Base-by-base conservation (phyloP, 1,140 invertebrate genomes). In the Drosophila varians region DNA sequence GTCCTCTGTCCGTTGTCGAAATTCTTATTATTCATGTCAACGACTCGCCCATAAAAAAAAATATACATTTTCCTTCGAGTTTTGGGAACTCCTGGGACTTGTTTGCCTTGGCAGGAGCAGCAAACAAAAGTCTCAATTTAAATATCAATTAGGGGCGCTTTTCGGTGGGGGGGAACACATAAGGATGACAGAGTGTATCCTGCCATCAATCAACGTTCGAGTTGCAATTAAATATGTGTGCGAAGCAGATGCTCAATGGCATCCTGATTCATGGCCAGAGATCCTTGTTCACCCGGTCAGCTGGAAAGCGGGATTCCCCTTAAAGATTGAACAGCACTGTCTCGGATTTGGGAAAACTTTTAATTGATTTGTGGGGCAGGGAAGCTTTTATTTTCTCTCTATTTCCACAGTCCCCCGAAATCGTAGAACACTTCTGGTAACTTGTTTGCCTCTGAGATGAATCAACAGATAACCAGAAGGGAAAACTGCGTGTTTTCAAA, bases 351-450 rank as follows among this genome's bases (percentile, higher is more conserved):
- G 49, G 64, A 43, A 31, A 74, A 74, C 70, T 74, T 74, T 74
- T 74, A 74, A 74, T 74, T 74, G 72, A 74, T 74, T 74, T 75
- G 61, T 58, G 53, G 53, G 60, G 71, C 38, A 36, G 70, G 31
- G 26, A 66, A 74, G 66, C 40, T 74, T 74, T 66, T 43, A 18
- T 9, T 2, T 21, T 21, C n/a, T 2, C 18, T 4, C 8, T 12
- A 26, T 31, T 14, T 36, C 6, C n/a, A 12, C 9, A 47, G 38
- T 64, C 26, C 18, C 36, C 48, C 36, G 12, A 48, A 73, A 61
- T 49, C 62, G 48, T 31, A 31, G 42, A 66, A 34, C 68, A 51
- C 57, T 53, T 65, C 34, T 66, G 58, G 38, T 64, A 74, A 74
- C 72, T 74, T 62, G 66, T 71, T 72, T 72, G 46, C 40, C 58